phyloP scores from a whole-genome alignment of 1,140 invertebrate genomes.

The Lordiphosa stackelbergi region DNA sequence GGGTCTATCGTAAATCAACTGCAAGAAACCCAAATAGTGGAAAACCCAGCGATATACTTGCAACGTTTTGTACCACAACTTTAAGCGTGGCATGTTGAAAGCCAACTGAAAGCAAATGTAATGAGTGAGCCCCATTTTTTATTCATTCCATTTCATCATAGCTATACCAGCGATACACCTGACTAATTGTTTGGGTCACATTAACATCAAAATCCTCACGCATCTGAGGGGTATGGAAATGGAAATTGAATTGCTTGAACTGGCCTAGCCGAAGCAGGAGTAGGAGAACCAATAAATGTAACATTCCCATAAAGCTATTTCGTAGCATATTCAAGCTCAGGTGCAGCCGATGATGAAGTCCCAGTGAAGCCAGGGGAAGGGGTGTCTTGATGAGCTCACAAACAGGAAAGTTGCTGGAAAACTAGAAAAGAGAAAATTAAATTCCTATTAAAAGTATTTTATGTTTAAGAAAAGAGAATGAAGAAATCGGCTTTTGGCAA shows the following conservation, averaged over 20 bases:
- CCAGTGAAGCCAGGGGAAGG: constrained; percentile 11
- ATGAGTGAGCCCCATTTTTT: too few relatives aligned
- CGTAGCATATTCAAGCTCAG: constrained; percentile 16
- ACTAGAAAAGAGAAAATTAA: not conserved
- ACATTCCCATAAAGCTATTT: not conserved
- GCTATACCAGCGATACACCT: constrained; percentile 44
- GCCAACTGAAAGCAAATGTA: constrained; percentile 23
- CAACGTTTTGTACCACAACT: constrained; percentile 19
- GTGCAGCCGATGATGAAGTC: not conserved
- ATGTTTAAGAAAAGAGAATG: too few relatives aligned
- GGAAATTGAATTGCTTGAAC: constrained; percentile 8
- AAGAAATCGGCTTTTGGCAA: not conserved
- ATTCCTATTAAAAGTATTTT: too few relatives aligned
- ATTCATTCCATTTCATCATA: constrained; percentile 52
- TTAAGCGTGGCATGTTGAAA: constrained; percentile 29
- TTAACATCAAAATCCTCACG: constrained; percentile 40
- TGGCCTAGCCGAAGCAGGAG: constrained; percentile 11
- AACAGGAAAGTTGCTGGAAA: constrained; percentile 30
- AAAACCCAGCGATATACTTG: constrained; percentile 22
- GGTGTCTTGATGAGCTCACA: constrained; percentile 6
- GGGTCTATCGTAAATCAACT: constrained; percentile 21
- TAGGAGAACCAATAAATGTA: constrained; percentile 16
- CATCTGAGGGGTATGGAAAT: constrained; percentile 16
- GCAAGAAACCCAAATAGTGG: constrained; percentile 24
- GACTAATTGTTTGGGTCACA: constrained; percentile 52